Evolutionary conservation across 2,113 vertebrate species (phyloP), one percentile per base, ranked within the genome.

Genomic region (Xiphophorus hellerii): DNA sequence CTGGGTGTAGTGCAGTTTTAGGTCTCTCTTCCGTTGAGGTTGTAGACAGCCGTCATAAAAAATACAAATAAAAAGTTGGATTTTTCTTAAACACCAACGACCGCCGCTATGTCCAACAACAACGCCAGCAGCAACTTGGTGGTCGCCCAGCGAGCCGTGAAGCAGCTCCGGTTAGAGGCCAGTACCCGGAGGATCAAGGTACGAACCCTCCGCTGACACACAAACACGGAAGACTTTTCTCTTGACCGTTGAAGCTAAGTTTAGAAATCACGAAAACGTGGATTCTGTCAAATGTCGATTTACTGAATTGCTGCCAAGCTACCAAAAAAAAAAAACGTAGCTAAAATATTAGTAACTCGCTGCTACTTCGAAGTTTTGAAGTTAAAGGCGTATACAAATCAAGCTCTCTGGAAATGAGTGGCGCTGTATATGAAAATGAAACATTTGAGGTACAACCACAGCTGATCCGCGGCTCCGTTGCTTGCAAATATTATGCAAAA

Each of bases 101-200:
- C 48, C 54, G 74, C 71, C 86, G 85, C 66, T 85, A 95, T 95
- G 94, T 95, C 94, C 42, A 95, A 95, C 91, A 95, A 94, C 82
- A 95, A 94, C 51, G 91, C 93, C 48, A 93, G 85, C 85, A 93
- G 86, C 82, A 95, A 86, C 88, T 74, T 95, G 62, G 89, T 91
- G 17, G 79, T 89, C 62, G 93, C 93, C 1, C 92, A 94, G 31
- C 92, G 92, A 84, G 74, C 89, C 42, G 94, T 95, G 10, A 94
- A 94, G 85, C 95, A 95, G 83, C 92, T 95, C 27, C 87, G 93
- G 42, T 27, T 94, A 13, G 95, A 95, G 85, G 93, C 94, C 81
- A 92, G 90, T 58, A 66, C 94, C 67, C 91, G 88, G 12, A 90
- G 95, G 71, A 94, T 95, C 71, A 92, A 92, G 90, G 95, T 95